Evolutionary conservation across 2,888 invertebrate genomes (phyloP).

Genomic region (Patella caerulea): DNA sequence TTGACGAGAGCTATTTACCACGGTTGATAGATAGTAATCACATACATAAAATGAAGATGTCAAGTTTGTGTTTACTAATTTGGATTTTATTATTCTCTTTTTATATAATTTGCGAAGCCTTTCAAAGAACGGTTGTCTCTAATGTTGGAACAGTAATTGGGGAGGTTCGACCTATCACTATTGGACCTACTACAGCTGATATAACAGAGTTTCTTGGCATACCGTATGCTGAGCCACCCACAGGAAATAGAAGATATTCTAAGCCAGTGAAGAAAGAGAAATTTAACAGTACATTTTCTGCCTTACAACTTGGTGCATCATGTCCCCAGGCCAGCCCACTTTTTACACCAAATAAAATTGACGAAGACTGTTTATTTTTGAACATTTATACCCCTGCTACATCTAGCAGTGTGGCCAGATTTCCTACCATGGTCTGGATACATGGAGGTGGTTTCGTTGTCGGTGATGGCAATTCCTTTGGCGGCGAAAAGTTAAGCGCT

Average conservation of each 20-base stretch:
- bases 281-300: constrained; percentile 32
- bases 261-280: constrained; percentile 32
- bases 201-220: constrained; percentile 44
- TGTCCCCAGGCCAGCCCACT: constrained; percentile 33
- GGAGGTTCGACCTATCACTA: not conserved
- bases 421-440: constrained; percentile 28
- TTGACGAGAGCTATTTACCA: no score
- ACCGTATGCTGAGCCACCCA: constrained; percentile 50
- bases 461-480: constrained; percentile 17
- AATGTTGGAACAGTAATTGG: not conserved
- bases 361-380: constrained; percentile 51
- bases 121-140: not conserved
- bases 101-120: not conserved
- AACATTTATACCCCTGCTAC: constrained; percentile 48
- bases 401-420: not conserved
- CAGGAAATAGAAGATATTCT: constrained; percentile 40
- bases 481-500: constrained; percentile 18
- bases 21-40: no score
- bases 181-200: not conserved
- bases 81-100: no score
- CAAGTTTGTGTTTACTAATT: no score
- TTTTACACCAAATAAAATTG: not conserved
- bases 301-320: constrained; percentile 38
- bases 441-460: constrained; percentile 29
- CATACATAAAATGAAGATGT: no score